Conservation (phyloP, 1,140 invertebrate species). For the Chrysoperla carnea region DNA sequence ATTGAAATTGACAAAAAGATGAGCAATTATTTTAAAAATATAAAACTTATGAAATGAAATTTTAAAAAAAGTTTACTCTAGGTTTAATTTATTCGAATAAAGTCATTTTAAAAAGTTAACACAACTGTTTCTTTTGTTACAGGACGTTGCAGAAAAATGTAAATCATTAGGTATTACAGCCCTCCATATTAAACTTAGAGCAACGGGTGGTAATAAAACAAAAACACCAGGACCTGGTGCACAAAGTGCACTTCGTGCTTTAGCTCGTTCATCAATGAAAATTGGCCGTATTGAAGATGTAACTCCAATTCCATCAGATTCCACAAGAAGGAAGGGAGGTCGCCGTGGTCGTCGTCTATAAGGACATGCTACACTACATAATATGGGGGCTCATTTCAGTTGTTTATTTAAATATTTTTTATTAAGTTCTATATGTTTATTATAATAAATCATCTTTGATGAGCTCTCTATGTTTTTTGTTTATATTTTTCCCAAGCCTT, state of each 20-base stretch:
- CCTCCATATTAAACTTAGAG: conserved; percentile 93
- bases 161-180: conserved; percentile 93
- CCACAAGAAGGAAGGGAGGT: conserved; percentile 98
- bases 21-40: too few relatives aligned
- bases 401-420: too few relatives aligned
- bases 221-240: conserved; percentile 97
- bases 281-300: conserved; percentile 99
- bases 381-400: too few relatives aligned
- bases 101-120: too few relatives aligned
- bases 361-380: conserved; percentile 11
- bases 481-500: too few relatives aligned
- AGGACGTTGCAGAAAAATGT: conserved; percentile 98
- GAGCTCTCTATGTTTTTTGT: too few relatives aligned
- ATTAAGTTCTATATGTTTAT: too few relatives aligned
- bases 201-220: conserved; percentile 95
- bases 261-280: conserved; percentile 98
- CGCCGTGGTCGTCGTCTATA: conserved; percentile 97
- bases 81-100: too few relatives aligned
- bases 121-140: conserved; percentile 16
- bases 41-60: too few relatives aligned
- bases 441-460: too few relatives aligned
- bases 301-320: conserved; percentile 97
- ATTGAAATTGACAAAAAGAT: too few relatives aligned
- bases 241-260: conserved; percentile 90
- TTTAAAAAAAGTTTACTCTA: too few relatives aligned